Evolutionary conservation across 1,140 invertebrate genomes (phyloP), one percentile per base, ranked within the genome.

Genomic region (Halesus radiatus): DNA sequence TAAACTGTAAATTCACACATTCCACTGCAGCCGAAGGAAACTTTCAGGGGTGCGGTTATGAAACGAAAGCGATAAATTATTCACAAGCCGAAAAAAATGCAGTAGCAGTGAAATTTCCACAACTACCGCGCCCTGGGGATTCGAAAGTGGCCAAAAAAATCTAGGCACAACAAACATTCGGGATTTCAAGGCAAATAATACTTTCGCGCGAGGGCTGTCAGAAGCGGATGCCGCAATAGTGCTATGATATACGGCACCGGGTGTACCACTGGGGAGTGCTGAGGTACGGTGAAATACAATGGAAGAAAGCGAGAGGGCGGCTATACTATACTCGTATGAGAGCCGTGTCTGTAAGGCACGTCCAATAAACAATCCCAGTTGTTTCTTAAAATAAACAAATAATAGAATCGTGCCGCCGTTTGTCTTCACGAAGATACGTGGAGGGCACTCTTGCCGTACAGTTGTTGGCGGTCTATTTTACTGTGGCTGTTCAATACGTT

Each of bases 321-420:
- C 8, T 45, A 45, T 13, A 45, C 37, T 29, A n/a, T n/a, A n/a
- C n/a, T 7, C 32, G 32, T 16, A 22, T 32, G 45, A 70, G 37
- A 70, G 66, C 64, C 45, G 78, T 73, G 78, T 80, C 79, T 68
- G 62, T 45, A 76, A 15, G 80, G 60, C 73, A 77, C 80, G 74
- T 73, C 74, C 80, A 81, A 81, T 81, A 81, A 81, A 81, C 80
- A 81, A 81, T 81, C 80, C 75, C 54, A 76, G 79, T 81, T 77
- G 80, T 77, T 81, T 32, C 80, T 81, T 77, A 78, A 81, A 81
- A 81, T 81, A 81, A 81, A 81, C 80, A 81, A 81, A 81, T 78
- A 78, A 78, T 68, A 78, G 56, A 64, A 74, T 50, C 80, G 75
- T 76, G 75, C 52, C 60, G 73, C 64, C 64, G 73, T 77, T 81